These are phyloP conservation scores for Chloroclystis v-ata DNA, from an alignment of 2,888 invertebrate genomes.

Conservation along the genomic window DNA sequence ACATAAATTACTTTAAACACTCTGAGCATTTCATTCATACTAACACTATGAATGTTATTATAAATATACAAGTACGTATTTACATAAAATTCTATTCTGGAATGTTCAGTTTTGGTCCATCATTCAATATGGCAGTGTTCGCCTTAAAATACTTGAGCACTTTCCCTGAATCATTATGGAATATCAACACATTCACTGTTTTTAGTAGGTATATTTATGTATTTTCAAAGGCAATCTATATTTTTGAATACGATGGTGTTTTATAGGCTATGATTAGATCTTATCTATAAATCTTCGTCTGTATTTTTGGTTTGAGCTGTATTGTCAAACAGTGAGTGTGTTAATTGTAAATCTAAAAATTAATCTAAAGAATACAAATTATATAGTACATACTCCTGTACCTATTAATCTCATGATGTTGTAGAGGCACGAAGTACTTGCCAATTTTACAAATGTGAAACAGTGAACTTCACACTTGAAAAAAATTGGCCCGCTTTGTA, in stretches of 20 bases:
- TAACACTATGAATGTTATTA: conserved; percentile 39
- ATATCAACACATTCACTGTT: conserved; percentile 78
- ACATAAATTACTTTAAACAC: conserved; percentile 31
- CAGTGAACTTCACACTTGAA: conserved; percentile 16
- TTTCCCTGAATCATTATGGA: conserved; percentile 53
- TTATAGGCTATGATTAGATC: too few relatives aligned
- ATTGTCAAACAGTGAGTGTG: conserved; percentile 75
- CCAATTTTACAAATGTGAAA: conserved; percentile 3
- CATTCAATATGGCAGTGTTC: conserved; percentile 61
- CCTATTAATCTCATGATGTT: conserved; percentile 15
- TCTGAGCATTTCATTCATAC: conserved; percentile 36
- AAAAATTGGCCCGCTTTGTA: conserved; percentile 10
- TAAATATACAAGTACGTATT: conserved; percentile 49
- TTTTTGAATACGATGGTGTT: too few relatives aligned
- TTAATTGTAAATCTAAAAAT: conserved; percentile 64
- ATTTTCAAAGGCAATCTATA: too few relatives aligned
- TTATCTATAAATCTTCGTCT: background rate
- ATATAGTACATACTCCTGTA: conserved; percentile 38
- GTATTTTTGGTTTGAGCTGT: conserved; percentile 67
- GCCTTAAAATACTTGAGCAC: conserved; percentile 76
- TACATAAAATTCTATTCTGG: conserved; percentile 44
- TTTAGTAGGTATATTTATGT: conserved; percentile 27
- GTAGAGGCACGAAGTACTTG: conserved; percentile 20
- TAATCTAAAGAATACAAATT: conserved; percentile 70
- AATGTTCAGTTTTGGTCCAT: conserved; percentile 44